Base-by-base conservation (phyloP, 2,888 invertebrate genomes). In the Eudasyphora cyanicolor region DNA sequence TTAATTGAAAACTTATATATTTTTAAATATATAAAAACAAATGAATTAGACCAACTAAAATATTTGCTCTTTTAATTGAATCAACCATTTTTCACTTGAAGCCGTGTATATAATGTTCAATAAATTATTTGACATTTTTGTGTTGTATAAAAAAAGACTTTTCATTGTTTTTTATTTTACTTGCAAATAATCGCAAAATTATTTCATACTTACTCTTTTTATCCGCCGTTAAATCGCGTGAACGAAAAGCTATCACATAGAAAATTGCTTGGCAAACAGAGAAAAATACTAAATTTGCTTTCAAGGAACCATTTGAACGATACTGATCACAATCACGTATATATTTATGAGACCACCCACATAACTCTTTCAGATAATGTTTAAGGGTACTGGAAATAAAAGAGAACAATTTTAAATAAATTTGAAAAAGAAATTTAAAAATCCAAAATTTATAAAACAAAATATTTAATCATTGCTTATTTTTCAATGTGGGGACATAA, bases 231-330 rank as follows among this genome's bases (percentile, higher is more conserved):
- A 99, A 93, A 89, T 98, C 96, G 87, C 95, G 95, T 90, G 97
- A 96, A 82, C 98, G 95, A 91, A 98, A 98, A 0, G 97, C 96
- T 82, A 99, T 95, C 17, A 98, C 93, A 92, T 99, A 98, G 93
- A 99, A 98, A 60, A 98, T 93, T 0, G 97, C 95, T 91, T 99
- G 98, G 87, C 98, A 98, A 3, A 98, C 94, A 0, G 97, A 95
- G 90, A 98, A 98, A 92, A 99, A 99, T 0, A 98, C 96, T 3
- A 95, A 94, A 90, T 99, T 98, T 0, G 95, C 94, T 87, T 95
- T 94, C 0, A 95, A 89, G 86, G 95, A 95, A 67, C 88, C 86
- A 78, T 91, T 91, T 19, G 88, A 88, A 60, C 89, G 89, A 57
- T 89, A 89, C 57, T 89, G 89, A 87, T 92, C 92, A 32, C 89